Evolutionary conservation across 1,140 invertebrate species (phyloP), one percentile per base, ranked within the genome.

Genomic region (Drosophila sproati): DNA sequence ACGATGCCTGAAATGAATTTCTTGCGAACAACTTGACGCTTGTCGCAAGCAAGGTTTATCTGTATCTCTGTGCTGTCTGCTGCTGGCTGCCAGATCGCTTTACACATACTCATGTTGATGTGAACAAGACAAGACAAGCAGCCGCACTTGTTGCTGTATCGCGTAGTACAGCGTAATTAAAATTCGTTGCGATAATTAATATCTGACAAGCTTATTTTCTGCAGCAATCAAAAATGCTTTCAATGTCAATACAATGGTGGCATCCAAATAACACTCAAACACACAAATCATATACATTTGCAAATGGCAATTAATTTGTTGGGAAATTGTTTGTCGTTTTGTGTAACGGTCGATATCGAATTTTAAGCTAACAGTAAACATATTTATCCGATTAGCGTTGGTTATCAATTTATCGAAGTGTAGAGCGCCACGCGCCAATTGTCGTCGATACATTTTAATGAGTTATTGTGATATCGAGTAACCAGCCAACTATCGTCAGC

Each of bases 181-280:
- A 87, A 87, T 87, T 88, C 73, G 83, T 87, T 88, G 59, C 83
- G 85, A 88, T 88, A 80, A 87, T 87, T 87, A 88, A 88, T 83
- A 88, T 77, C 87, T 71, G 83, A 88, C 82, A 87, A 72, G 77
- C 85, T 64, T 80, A 80, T 77, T 82, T 20, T 82, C 72, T 80
- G 73, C 81, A 88, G 62, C 70, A 87, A 80, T 77, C 48, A 80
- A 87, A 56, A 64, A 45, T 70, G 60, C 66, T 72, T 77, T 82
- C 77, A 87, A 77, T 87, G 83, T 55, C 77, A 71, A 43, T 50
- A 59, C 12, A 61, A 35, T 73, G 45, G 10, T n/a, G 45, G 34
- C 32, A 50, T 28, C 37, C 52, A 63, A 55, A 60, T 62, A 72
- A 59, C 47, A 69, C 34, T 29, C 28, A 0, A n/a, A 43, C 28